These are phyloP conservation scores for Philopotamus ludificatus DNA, from an alignment of 1,140 invertebrate genomes.

Conservation along the genomic window DNA sequence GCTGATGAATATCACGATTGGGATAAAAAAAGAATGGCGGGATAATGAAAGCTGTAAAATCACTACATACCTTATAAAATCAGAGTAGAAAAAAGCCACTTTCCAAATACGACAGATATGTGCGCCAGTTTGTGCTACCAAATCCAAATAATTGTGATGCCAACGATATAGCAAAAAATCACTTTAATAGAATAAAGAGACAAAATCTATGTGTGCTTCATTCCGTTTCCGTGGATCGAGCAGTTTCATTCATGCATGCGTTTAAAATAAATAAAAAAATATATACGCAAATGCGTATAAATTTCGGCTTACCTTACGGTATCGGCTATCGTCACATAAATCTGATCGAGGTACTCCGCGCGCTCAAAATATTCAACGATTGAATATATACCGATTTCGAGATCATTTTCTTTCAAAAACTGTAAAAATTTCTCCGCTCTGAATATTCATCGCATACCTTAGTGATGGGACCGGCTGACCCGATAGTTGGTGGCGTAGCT, in stretches of 20 bases:
- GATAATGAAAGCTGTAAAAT: background rate
- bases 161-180: background rate
- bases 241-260: conserved; percentile 17
- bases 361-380: too few species aligned
- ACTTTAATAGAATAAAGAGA: background rate
- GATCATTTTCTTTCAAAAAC: too few species aligned
- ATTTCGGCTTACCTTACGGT: conserved; percentile 12
- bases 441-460: conserved; percentile 69
- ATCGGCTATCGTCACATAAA: too few species aligned
- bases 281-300: background rate
- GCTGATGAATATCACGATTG: background rate
- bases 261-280: background rate
- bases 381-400: too few species aligned
- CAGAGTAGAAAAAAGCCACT: conserved; percentile 1
- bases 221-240: background rate
- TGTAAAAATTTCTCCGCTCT: too few species aligned
- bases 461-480: conserved; percentile 82
- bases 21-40: background rate
- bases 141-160: background rate
- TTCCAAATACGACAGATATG: conserved; percentile 6
- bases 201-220: conserved; percentile 12
- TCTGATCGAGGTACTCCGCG: too few species aligned
- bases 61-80: conserved; percentile 12
- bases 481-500: conserved; percentile 61
- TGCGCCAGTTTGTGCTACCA: conserved; percentile 14